Evolutionary conservation across 2,113 vertebrate genomes (phyloP).

Genomic region (Poicephalus gulielmi): DNA sequence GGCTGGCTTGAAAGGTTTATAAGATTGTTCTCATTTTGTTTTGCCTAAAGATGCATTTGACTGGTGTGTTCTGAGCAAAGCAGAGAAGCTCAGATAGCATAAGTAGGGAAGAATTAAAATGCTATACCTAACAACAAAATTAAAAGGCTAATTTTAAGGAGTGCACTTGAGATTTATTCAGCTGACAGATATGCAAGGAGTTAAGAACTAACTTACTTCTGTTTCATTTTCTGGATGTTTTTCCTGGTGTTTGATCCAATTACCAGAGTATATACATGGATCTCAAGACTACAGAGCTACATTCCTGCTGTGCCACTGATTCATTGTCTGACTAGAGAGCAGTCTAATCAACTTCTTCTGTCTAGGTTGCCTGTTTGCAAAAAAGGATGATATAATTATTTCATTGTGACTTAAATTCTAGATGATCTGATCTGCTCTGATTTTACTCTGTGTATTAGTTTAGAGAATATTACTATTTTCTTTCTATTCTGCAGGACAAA

Average conservation of each 20-base stretch:
- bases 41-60: constrained; percentile 35
- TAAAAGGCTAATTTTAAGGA: constrained; percentile 27
- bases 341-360: constrained; percentile 41
- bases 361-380: constrained; percentile 36
- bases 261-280: not conserved
- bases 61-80: constrained; percentile 1
- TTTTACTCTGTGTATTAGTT: constrained; percentile 13
- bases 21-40: constrained; percentile 54
- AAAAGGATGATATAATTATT: constrained; percentile 61
- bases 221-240: constrained; percentile 29
- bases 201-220: constrained; percentile 31
- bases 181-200: not conserved
- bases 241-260: constrained; percentile 42
- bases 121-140: not conserved
- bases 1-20: constrained; percentile 45
- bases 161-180: not conserved
- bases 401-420: constrained; percentile 19
- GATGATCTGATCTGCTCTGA: constrained; percentile 2
- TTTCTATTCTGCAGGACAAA: constrained; percentile 4
- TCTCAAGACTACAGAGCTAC: not conserved
- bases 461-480: not conserved
- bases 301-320: constrained; percentile 52
- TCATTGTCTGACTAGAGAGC: constrained; percentile 40
- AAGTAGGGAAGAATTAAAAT: constrained; percentile 25
- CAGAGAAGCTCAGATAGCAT: not conserved